Percentiles rank a stretch among this genome's conserved stretches.
Evolutionary conservation across 2,888 invertebrate genomes (phyloP).

Genomic region (Cheiracanthium punctorium): DNA sequence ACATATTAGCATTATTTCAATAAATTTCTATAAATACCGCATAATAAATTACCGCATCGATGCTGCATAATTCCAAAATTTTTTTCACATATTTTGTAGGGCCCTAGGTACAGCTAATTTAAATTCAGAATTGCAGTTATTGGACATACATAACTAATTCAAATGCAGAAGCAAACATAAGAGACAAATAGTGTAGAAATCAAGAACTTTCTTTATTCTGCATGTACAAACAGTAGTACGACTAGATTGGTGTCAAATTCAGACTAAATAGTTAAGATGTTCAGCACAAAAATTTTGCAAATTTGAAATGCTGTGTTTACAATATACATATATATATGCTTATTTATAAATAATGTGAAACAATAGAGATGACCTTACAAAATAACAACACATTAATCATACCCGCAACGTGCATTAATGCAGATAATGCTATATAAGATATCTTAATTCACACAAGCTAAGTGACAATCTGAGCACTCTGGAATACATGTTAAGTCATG

Average conservation of each 20-base stretch:
- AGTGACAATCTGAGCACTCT: not conserved
- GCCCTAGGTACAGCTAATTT: no score
- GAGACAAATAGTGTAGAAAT: no score
- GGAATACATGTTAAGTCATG: not conserved
- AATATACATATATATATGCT: conserved; percentile 12
- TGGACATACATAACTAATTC: no score
- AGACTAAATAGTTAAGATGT: not conserved
- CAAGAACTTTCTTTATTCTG: conserved; percentile 2
- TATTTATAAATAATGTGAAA: conserved; percentile 7
- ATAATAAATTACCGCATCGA: no score
- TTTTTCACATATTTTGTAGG: no score
- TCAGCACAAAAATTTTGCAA: conserved; percentile 8
- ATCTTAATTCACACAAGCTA: not conserved
- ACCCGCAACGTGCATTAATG: conserved; percentile 6
- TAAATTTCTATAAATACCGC: no score
- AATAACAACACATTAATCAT: not conserved
- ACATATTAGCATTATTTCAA: no score
- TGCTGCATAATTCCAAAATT: no score
- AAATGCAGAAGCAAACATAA: no score
- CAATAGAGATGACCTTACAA: not conserved
- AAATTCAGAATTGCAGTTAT: no score
- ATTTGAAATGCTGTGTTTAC: conserved; percentile 10
- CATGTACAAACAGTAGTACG: conserved; percentile 12
- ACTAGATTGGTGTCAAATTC: conserved; percentile 10
- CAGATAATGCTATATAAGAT: not conserved